Conservation (phyloP, 2,113 vertebrate species). For the Halichoerus grypus region DNA sequence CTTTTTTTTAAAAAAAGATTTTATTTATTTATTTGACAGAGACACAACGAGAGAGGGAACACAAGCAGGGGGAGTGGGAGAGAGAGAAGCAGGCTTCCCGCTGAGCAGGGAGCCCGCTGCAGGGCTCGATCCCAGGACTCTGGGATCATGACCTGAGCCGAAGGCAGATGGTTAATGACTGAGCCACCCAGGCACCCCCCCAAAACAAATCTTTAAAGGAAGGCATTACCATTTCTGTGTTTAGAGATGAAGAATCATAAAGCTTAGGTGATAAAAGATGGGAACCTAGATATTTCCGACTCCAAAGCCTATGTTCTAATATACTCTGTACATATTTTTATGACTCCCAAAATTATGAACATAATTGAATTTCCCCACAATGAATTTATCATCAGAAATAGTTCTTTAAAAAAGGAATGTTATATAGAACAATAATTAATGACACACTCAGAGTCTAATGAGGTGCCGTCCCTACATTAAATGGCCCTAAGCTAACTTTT, state of each 20-base stretch:
- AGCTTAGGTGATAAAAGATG: not conserved
- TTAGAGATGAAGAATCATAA: conserved; percentile 35
- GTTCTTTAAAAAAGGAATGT: not conserved
- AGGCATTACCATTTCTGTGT: conserved; percentile 15
- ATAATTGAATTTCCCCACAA: not conserved
- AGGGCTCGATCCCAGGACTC: too few species aligned
- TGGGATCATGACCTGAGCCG: too few species aligned
- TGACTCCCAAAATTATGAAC: conserved; percentile 47
- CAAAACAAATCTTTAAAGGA: not conserved
- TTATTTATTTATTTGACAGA: too few species aligned
- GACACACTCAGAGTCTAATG: not conserved
- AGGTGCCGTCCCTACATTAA: not conserved
- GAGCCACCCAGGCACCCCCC: too few species aligned
- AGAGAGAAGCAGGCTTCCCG: too few species aligned
- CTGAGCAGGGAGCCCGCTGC: too few species aligned
- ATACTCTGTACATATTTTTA: not conserved
- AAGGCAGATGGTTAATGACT: too few species aligned
- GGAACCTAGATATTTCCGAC: not conserved
- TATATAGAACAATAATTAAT: conserved; percentile 1
- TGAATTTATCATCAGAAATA: not conserved
- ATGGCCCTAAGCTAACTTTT: not conserved
- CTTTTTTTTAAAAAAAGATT: not conserved
- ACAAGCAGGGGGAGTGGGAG: too few species aligned
- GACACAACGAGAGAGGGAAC: too few species aligned
- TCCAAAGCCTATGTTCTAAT: conserved; percentile 22